A percentile compares a stretch with the other conserved stretches of the same genome.
phyloP scores from a whole-genome alignment of 1,140 invertebrate species.

The Neotoxoptera formosana region DNA sequence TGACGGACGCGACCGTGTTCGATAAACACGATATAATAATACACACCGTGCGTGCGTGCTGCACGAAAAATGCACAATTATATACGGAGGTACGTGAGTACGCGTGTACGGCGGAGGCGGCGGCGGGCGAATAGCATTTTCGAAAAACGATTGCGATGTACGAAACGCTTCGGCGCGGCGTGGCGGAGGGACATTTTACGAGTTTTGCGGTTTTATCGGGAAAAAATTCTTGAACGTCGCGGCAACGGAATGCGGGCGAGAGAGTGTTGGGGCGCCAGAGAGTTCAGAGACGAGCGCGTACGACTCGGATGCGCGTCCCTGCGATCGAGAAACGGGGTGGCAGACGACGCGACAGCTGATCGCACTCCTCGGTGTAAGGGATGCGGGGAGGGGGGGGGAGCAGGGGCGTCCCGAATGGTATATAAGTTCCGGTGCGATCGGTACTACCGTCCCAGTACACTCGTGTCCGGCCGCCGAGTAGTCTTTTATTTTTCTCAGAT shows the following conservation, averaged over 20 bases:
- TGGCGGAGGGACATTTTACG: background rate
- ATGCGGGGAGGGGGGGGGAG: no score
- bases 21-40: constrained; percentile 6
- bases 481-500: background rate
- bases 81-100: background rate
- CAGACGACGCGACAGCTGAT: background rate
- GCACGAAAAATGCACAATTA: background rate
- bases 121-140: background rate
- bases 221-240: background rate
- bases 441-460: background rate
- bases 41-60: background rate
- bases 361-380: background rate
- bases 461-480: background rate
- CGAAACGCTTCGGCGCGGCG: background rate
- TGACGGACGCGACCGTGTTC: constrained; percentile 2
- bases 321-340: background rate
- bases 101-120: no score
- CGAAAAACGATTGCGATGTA: constrained; percentile 4
- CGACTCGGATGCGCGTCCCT: background rate
- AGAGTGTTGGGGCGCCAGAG: no score
- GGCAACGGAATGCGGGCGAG: background rate
- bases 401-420: background rate
- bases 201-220: background rate
- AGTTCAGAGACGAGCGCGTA: background rate
- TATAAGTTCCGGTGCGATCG: background rate